Percentiles rank a stretch among this genome's conserved stretches.
These are phyloP conservation scores for Sesamia inferens DNA, from an alignment of 2,888 invertebrate genomes.

Conservation along the genomic window DNA sequence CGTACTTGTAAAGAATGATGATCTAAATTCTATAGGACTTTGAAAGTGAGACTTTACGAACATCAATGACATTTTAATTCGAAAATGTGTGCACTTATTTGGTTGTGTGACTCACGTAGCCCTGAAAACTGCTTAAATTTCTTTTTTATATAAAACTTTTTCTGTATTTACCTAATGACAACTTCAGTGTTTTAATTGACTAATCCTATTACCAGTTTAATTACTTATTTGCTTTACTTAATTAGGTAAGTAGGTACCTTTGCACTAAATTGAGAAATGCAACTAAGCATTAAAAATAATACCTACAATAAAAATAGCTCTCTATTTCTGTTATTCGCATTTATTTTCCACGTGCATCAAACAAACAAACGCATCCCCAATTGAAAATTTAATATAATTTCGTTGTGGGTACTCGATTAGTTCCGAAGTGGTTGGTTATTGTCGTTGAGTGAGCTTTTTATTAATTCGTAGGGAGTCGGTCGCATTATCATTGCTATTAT, in stretches of 20 bases:
- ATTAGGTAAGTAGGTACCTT: too few species aligned
- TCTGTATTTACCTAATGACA: background rate
- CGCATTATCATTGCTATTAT: constrained; percentile 84
- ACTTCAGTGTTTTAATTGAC: background rate
- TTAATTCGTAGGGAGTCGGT: constrained; percentile 86
- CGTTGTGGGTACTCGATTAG: constrained; percentile 83
- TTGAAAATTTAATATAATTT: constrained; percentile 84
- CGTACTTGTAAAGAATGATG: constrained; percentile 46
- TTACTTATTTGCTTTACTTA: background rate
- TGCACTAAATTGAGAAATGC: background rate
- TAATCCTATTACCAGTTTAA: background rate
- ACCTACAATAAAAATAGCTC: constrained; percentile 14
- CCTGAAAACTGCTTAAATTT: constrained; percentile 3
- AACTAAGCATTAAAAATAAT: constrained; percentile 11
- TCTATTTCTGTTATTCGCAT: constrained; percentile 44
- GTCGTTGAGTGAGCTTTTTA: constrained; percentile 88
- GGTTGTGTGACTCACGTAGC: background rate
- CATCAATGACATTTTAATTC: constrained; percentile 1
- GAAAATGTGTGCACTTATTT: background rate
- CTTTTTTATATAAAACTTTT: background rate
- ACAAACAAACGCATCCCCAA: constrained; percentile 72
- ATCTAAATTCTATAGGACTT: constrained; percentile 34
- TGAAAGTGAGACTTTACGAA: background rate
- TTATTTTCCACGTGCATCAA: constrained; percentile 59
- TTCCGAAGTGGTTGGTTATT: constrained; percentile 86